Evolutionary conservation across 2,797 vertebrate genomes (phyloP).

Genomic region (Synaphobranchus kaupii): DNA sequence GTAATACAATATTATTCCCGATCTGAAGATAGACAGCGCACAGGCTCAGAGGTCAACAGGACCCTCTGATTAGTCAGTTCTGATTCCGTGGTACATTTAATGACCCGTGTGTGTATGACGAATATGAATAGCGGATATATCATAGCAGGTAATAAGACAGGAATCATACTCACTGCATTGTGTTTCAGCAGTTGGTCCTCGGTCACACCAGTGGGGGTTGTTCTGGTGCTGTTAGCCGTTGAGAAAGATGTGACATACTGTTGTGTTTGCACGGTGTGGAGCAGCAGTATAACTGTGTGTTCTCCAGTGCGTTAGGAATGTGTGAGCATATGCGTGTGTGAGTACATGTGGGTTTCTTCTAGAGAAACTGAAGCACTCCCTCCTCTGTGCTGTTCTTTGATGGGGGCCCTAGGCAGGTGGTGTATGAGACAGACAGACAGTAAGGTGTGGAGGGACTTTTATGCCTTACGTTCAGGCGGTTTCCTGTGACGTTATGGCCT

Average conservation of each 20-base stretch:
- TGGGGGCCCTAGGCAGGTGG: constrained; percentile 2
- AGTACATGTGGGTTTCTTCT: not conserved
- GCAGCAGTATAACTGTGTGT: not conserved
- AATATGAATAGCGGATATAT: not conserved
- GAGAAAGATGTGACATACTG: constrained; percentile 26
- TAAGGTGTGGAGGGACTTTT: constrained; percentile 21
- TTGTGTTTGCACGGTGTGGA: constrained; percentile 22
- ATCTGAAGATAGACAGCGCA: not conserved
- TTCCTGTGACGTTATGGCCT: constrained; percentile 43
- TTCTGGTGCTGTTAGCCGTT: not conserved
- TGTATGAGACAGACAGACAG: not conserved
- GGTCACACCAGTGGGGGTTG: not conserved
- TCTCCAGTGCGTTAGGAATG: not conserved
- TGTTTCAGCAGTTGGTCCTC: not conserved
- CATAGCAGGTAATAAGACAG: not conserved
- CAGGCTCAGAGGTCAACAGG: not conserved
- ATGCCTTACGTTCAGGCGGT: constrained; percentile 8
- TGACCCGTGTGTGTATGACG: not conserved
- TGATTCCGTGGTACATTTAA: not conserved
- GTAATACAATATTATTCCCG: not conserved
- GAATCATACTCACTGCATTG: constrained; percentile 34
- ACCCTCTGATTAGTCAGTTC: not conserved
- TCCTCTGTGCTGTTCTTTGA: not conserved
- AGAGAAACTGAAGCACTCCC: not conserved
- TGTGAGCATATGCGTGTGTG: not conserved